Evolutionary conservation across 2,888 invertebrate species (phyloP), one percentile per base, ranked within the genome.

Genomic region (Plusia festucae): DNA sequence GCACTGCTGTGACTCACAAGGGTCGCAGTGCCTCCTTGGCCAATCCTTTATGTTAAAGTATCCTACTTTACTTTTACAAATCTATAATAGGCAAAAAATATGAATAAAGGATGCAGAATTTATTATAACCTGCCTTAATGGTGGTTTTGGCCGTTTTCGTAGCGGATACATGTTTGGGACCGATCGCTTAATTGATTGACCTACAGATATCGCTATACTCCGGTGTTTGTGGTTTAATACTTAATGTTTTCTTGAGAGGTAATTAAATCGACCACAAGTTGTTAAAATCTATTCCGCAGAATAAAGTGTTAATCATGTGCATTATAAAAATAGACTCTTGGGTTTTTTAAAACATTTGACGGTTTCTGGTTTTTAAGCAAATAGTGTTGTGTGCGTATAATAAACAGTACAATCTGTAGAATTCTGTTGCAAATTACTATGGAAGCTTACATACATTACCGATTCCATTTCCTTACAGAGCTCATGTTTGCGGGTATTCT

Each of bases 41-140:
- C 63, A 54, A 32, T 55, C 53, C 53, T 53, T 32, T 56, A 60
- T 32, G 66, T 52, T 34, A 75, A 60, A 60, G 24, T 70, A 67
- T 59, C 63, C 71, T 56, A 75, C 62, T 70, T 65, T 62, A 70
- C 56, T 74, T 74, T 70, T 70, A 53, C 73, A 66, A 59, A 65
- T 53, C 65, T 69, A 53, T 61, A 70, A 55, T 32, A 51, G 66
- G 69, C 65, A 53, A 65, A 27, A 58, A 75, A 57, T 75, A 72
- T 75, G 54, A 68, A 68, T 76, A 49, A 65, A 68, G 65, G 60
- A 68, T 68, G 40, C 64, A 63, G 74, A 71, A 78, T 76, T 59
- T 65, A 77, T 77, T 53, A 73, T 67, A 53, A 44, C 54, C 32
- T 4, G 9, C 73, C 64, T 53, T 57, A 65, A 40, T 62, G 15